Evolutionary conservation across 2,888 invertebrate genomes (phyloP), one percentile per base, ranked within the genome.

Genomic region (Theretra japonica): DNA sequence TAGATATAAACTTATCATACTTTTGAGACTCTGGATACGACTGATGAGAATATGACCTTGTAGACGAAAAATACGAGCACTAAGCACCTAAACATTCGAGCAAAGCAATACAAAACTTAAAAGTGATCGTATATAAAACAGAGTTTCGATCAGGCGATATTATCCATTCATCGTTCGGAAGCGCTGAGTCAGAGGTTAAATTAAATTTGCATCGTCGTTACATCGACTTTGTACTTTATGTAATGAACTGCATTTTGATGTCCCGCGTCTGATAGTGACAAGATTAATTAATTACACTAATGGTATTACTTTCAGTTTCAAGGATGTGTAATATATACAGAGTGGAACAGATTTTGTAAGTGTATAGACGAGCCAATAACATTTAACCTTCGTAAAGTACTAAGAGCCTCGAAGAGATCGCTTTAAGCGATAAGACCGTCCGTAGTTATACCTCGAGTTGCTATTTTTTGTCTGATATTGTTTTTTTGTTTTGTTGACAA

Each of bases 111-210:
- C 53, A 19, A 53, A 53, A 53, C n/a, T 17, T 4, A 53, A n/a
- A n/a, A 53, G 5, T n/a, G 53, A n/a, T 53, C 53, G 53, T n/a
- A 53, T 33, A 21, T 65, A 23, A 23, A 65, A 65, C 11, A 5
- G 41, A 59, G 68, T 71, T 70, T 56, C 75, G 74, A 75, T 76
- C 72, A 75, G 70, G 30, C 56, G 56, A 70, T 74, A 78, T 76
- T 74, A 72, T 73, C 56, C 73, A 75, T 75, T 74, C 73, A 78
- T 73, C 69, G 70, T 30, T 57, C 58, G 62, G 70, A 72, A 76
- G 60, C 48, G 73, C 73, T 72, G 75, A 73, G 56, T 75, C 75
- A 74, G 73, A 28, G 72, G 68, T 62, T 59, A 62, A 75, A 77
- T 76, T 74, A 75, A 75, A 74, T 73, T 77, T 73, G 62, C 72